Conservation (phyloP, 1,140 invertebrate genomes). For the Drosophila nigromelanica region DNA sequence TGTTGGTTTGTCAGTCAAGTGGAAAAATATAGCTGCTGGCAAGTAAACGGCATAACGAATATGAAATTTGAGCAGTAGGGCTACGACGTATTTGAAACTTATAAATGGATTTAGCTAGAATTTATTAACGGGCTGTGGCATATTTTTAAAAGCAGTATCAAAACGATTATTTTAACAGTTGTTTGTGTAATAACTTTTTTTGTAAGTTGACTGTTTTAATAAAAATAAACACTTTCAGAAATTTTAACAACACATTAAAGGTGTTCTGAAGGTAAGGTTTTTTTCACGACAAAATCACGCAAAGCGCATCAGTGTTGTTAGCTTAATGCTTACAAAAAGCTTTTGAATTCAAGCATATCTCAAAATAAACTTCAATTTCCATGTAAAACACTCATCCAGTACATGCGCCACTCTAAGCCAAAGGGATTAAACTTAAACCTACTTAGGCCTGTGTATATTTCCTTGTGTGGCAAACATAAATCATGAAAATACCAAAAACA, state of each 20-base stretch:
- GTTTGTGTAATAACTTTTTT: no score
- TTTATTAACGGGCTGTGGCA: no score
- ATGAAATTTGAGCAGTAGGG: no score
- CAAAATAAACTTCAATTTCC: background rate
- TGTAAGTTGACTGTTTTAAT: no score
- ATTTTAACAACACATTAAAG: no score
- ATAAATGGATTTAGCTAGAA: background rate
- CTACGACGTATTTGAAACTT: background rate
- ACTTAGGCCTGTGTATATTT: background rate
- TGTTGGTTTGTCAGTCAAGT: slow-evolving; percentile 11
- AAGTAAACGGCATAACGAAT: background rate
- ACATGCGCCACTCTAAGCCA: slow-evolving; percentile 1
- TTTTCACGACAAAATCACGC: no score
- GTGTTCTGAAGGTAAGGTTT: no score
- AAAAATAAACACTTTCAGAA: no score
- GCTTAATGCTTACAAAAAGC: no score
- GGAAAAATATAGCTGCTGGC: slow-evolving; percentile 8
- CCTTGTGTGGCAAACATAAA: background rate
- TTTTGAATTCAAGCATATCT: background rate
- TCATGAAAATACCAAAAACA: slow-evolving; percentile 1
- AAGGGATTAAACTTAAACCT: slow-evolving; percentile 4
- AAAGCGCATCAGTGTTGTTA: no score
- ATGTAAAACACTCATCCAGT: slow-evolving; percentile 5
- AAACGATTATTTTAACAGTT: no score
- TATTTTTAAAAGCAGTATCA: no score